These are phyloP conservation scores for Monodelphis domestica DNA, from an alignment of 2,797 vertebrate species.

Conservation along the genomic window DNA sequence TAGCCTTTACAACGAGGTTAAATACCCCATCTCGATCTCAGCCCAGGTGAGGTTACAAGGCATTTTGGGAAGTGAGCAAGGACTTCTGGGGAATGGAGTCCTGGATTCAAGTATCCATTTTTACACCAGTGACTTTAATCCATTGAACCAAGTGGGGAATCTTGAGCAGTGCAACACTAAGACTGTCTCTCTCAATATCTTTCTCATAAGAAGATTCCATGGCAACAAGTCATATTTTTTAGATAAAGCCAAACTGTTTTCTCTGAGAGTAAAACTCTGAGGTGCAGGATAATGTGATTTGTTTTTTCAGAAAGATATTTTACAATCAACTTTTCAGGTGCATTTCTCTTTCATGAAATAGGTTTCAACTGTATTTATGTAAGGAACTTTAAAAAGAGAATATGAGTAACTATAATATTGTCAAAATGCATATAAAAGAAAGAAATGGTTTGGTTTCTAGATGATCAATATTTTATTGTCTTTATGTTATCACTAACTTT, in stretches of 20 bases:
- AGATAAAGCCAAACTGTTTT: background rate
- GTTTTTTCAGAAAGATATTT: slow-evolving; percentile 31
- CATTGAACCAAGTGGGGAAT: background rate
- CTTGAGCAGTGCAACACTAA: background rate
- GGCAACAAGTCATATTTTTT: background rate
- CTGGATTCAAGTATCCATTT: too few relatives aligned
- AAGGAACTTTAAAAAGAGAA: slow-evolving; percentile 36
- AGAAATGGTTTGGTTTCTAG: background rate
- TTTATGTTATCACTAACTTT: slow-evolving; percentile 7
- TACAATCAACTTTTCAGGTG: slow-evolving; percentile 24
- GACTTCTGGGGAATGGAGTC: too few relatives aligned
- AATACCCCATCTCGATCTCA: too few relatives aligned
- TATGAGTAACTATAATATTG: slow-evolving; percentile 15
- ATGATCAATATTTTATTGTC: slow-evolving; percentile 20
- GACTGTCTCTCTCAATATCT: background rate
- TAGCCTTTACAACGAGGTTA: too few relatives aligned
- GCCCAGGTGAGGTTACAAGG: too few relatives aligned
- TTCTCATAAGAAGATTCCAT: background rate
- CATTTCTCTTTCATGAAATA: slow-evolving; percentile 20
- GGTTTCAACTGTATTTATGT: background rate
- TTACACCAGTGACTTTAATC: too few relatives aligned
- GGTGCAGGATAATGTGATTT: slow-evolving; percentile 19
- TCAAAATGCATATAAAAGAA: slow-evolving; percentile 22
- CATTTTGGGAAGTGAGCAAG: too few relatives aligned
- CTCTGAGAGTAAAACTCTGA: slow-evolving; percentile 19